These are phyloP conservation scores for Chunga burmeisteri DNA, from an alignment of 2,113 vertebrate species.

Conservation along the genomic window DNA sequence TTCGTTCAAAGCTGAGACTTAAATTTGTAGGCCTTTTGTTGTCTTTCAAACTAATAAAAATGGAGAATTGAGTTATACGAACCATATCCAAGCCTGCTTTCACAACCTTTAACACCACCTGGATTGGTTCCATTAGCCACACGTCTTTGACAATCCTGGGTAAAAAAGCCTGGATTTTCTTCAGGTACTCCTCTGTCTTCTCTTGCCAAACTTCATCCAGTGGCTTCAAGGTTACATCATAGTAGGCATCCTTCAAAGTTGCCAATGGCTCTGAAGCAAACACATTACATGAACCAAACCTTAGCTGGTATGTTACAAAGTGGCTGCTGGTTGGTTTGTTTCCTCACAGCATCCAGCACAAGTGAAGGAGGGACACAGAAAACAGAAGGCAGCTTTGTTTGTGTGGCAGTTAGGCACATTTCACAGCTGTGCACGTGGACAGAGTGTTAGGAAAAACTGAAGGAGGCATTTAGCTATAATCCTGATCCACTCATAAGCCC, in stretches of 20 bases:
- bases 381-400: neutral
- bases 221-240: slow-evolving; percentile 78
- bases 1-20: neutral
- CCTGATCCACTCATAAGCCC: neutral
- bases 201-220: slow-evolving; percentile 78
- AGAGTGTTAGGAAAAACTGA: neutral
- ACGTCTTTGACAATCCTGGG: slow-evolving; percentile 70
- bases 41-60: neutral
- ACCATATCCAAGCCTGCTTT: slow-evolving; percentile 77
- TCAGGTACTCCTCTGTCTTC: slow-evolving; percentile 61
- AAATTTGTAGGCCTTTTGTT: neutral
- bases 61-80: neutral
- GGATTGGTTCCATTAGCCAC: slow-evolving; percentile 71
- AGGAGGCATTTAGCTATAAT: neutral
- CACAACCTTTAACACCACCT: slow-evolving; percentile 35
- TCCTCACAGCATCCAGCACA: neutral
- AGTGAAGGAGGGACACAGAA: neutral
- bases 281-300: neutral
- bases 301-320: neutral
- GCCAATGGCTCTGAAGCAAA: slow-evolving; percentile 77
- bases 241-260: slow-evolving; percentile 83
- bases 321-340: neutral
- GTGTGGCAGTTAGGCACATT: neutral
- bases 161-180: slow-evolving; percentile 65
- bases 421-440: neutral